phyloP scores from a whole-genome alignment of 2,888 invertebrate genomes.

The Sceliomorpha sp. region DNA sequence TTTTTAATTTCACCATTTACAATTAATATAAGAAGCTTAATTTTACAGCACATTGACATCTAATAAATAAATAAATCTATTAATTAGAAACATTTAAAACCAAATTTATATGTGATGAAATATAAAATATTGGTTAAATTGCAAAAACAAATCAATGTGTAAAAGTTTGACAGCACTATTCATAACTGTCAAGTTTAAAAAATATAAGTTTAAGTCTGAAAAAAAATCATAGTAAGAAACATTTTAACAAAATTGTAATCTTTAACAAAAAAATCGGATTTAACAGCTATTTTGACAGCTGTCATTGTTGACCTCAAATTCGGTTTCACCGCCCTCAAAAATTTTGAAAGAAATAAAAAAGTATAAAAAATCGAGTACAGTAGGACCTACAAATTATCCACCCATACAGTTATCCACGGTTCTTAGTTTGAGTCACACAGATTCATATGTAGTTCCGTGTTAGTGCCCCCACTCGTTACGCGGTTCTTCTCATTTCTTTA shows the following conservation, averaged over 20 bases:
- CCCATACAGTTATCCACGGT: too few relatives aligned
- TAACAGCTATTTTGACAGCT: neutral
- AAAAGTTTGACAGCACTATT: neutral
- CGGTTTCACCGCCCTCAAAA: too few relatives aligned
- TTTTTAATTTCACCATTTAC: constrained; percentile 2
- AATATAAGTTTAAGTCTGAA: neutral
- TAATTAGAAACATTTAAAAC: constrained; percentile 2
- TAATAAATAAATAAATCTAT: neutral
- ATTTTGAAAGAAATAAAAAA: too few relatives aligned
- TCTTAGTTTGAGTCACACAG: too few relatives aligned
- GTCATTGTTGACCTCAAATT: too few relatives aligned
- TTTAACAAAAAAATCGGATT: constrained; percentile 2
- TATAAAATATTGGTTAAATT: constrained; percentile 1
- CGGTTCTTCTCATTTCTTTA: too few relatives aligned
- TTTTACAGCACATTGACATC: neutral
- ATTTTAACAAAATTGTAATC: neutral
- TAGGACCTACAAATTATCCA: too few relatives aligned
- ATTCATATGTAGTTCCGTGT: too few relatives aligned
- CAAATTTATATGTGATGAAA: constrained; percentile 3
- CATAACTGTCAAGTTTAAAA: neutral
- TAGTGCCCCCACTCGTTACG: too few relatives aligned
- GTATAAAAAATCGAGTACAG: too few relatives aligned
- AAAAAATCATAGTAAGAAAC: neutral
- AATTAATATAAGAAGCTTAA: constrained; percentile 1
- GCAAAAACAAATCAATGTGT: neutral